Evolutionary conservation across 2,797 vertebrate species (phyloP), one percentile per base, ranked within the genome.

Genomic region (Gymnoscopelus microlampas): DNA sequence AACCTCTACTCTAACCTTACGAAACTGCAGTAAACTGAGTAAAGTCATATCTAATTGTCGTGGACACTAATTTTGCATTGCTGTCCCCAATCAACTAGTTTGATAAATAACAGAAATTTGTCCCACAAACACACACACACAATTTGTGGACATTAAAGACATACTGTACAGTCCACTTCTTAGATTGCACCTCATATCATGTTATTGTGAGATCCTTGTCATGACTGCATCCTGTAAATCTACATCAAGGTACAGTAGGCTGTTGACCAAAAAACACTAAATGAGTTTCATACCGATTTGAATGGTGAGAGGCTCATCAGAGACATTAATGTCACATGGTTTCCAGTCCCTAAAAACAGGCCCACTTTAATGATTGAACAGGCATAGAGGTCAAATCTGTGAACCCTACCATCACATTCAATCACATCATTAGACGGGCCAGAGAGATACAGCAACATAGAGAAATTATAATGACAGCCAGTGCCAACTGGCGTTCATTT

Each of bases 381-480:
- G 39, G 35, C 35, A 51, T 57, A 66, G 73, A 78, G 29, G 44
- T 14, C 19, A 1, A 15, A 39, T 60, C 47, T 61, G 61, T 55
- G 12, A 66, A 63, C 14, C 35, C 61, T 47, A 6, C n/a, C 1
- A 24, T 60, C 69, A 56, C 55, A 66, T 74, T 57, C 65, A 60
- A 44, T 85, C 80, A 68, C 35, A 69, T 47, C 66, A 63, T 63
- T 60, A 77, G 71, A 66, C 0, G 48, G 79, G 24, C 10, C 58
- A 55, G 79, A 61, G 60, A 77, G 65, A 29, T 29, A 61, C n/a
- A 63, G 50, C 55, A 3, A 74, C 53, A 73, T 39, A 57, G 60
- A 81, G 29, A 65, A 59, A 83, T 80, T 70, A 63, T 77, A 75
- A 70, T 53, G 50, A 76, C 68, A 78, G 62, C 26, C 56, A 66